Conservation (phyloP, 1,140 invertebrate genomes). For the Anthonomus grandis region DNA sequence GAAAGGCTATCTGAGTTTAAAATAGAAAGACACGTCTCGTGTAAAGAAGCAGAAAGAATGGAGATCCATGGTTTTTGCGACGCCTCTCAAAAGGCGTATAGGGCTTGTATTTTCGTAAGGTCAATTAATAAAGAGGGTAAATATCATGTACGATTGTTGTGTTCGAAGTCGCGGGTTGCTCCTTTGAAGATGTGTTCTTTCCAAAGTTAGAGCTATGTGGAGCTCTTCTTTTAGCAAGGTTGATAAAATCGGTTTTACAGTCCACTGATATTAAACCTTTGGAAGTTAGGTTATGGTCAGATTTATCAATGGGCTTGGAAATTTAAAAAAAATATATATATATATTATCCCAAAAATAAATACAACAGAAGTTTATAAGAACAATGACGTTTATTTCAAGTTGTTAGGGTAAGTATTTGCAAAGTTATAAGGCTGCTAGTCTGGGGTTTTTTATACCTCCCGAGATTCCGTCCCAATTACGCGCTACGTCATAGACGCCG, state of each 20-base stretch:
- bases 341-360: too few relatives aligned
- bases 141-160: not conserved
- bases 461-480: too few relatives aligned
- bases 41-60: slow-evolving; percentile 2
- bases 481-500: too few relatives aligned
- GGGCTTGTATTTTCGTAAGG: slow-evolving; percentile 40
- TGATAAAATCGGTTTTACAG: not conserved
- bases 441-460: too few relatives aligned
- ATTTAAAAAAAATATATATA: too few relatives aligned
- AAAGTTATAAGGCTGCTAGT: too few relatives aligned
- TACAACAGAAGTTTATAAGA: too few relatives aligned
- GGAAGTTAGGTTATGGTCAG: slow-evolving; percentile 21
- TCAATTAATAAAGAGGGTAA: slow-evolving; percentile 3
- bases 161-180: slow-evolving; percentile 9
- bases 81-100: slow-evolving; percentile 41
- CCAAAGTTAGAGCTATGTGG: slow-evolving; percentile 10
- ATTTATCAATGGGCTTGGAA: too few relatives aligned
- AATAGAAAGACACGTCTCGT: slow-evolving; percentile 1
- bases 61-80: slow-evolving; percentile 46
- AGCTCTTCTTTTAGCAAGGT: slow-evolving; percentile 1
- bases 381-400: too few relatives aligned
- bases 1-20: not conserved
- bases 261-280: not conserved
- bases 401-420: too few relatives aligned
- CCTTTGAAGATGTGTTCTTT: slow-evolving; percentile 2